Conservation (phyloP, 2,113 vertebrate genomes). For the Pelobates fuscus region DNA sequence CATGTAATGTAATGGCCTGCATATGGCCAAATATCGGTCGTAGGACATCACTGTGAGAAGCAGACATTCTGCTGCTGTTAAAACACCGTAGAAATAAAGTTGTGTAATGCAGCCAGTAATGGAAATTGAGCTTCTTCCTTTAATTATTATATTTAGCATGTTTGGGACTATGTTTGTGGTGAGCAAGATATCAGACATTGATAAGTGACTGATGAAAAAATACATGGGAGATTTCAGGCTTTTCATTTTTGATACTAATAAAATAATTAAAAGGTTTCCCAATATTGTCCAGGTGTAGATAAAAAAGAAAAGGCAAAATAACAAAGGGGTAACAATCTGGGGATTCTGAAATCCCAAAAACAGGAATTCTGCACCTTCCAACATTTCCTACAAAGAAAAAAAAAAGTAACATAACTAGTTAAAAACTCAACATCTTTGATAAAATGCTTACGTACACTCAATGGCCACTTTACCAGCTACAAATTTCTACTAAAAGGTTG, state of each 20-base stretch:
- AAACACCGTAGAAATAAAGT: not conserved
- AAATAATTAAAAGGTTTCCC: not conserved
- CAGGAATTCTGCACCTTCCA: not conserved
- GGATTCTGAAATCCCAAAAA: not conserved
- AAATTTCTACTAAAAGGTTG: too few relatives aligned
- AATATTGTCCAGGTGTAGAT: not conserved
- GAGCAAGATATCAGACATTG: not conserved
- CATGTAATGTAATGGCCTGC: not conserved
- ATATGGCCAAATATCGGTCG: conserved; percentile 18
- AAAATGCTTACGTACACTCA: too few relatives aligned
- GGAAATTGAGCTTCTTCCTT: not conserved
- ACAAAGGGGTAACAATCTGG: not conserved
- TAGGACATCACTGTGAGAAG: conserved; percentile 27
- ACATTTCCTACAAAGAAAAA: too few relatives aligned
- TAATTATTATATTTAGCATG: not conserved
- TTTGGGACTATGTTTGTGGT: not conserved
- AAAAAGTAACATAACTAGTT: too few relatives aligned
- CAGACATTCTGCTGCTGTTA: not conserved
- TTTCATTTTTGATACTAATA: not conserved
- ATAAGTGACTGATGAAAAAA: not conserved
- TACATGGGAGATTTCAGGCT: conserved; percentile 5
- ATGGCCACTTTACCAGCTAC: too few relatives aligned
- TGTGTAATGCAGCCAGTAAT: not conserved
- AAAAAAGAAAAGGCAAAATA: not conserved
- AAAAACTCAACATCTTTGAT: too few relatives aligned